A percentile compares a stretch with the other conserved stretches of the same genome.
Conservation (phyloP, 64 coral and sea anemone species). For the Acropora yongei region DNA sequence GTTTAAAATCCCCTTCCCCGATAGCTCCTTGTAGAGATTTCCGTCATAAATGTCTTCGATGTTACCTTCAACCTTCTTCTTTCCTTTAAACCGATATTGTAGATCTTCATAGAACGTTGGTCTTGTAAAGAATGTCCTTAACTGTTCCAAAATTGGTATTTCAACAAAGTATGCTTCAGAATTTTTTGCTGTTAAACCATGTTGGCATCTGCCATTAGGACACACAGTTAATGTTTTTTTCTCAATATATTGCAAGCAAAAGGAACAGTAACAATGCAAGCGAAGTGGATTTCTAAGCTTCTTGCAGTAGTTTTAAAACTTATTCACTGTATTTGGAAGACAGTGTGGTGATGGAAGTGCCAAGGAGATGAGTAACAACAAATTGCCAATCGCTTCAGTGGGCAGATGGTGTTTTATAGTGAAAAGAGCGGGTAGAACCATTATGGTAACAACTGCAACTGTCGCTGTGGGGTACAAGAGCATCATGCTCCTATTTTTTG, state of each 20-base stretch:
- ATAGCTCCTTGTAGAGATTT: constrained; percentile 63
- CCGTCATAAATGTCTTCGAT: constrained; percentile 87
- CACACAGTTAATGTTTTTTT: constrained; percentile 36
- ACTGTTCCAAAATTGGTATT: constrained; percentile 60
- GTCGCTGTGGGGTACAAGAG: constrained; percentile 47
- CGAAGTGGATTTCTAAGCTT: constrained; percentile 53
- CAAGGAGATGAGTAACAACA: constrained; percentile 44
- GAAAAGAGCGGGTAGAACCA: constrained; percentile 66
- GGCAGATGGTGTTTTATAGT: constrained; percentile 63
- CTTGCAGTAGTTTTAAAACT: constrained; percentile 67
- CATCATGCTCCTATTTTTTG: not conserved
- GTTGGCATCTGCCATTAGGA: constrained; percentile 61
- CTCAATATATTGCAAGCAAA: constrained; percentile 40
- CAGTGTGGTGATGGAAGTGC: constrained; percentile 29
- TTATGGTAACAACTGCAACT: constrained; percentile 58
- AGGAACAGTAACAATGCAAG: constrained; percentile 64
- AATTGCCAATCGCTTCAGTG: constrained; percentile 29
- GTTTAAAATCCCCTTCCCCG: constrained; percentile 34
- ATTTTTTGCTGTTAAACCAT: constrained; percentile 32
- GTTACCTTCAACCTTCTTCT: constrained; percentile 43
- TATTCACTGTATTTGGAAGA: constrained; percentile 48
- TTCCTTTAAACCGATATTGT: constrained; percentile 63
- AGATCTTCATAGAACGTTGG: constrained; percentile 59
- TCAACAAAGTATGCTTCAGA: constrained; percentile 61
- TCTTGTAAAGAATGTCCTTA: constrained; percentile 59